Base-by-base conservation (phyloP, 37 sponge, comb jelly and placozoan species). In the Diacarnus erythraeanus region DNA sequence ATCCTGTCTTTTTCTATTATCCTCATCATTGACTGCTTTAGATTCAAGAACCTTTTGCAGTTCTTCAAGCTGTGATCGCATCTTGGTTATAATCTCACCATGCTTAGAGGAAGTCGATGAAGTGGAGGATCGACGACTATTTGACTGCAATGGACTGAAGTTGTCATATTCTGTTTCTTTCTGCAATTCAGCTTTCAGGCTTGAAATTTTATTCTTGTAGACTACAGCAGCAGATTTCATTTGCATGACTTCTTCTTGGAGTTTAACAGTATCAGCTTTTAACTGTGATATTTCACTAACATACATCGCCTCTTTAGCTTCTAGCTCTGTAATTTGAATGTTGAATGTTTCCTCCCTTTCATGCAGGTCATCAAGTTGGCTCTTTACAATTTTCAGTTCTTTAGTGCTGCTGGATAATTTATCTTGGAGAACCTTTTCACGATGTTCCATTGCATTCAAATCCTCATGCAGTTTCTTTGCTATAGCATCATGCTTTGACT, bases 41-140 rank as follows among this genome's bases (percentile, higher is more conserved):
- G 47, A 40, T 35, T 63, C 78, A 64, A 77, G 67, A 40, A 30
- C 40, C n/a, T 38, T 54, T 22, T 83, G 84, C 17, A 87, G 38
- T 30, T 80, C 77, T 76, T 80, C 81, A 26, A 87, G 77, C 29
- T 76, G 87, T 18, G 60, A 57, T 74, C 80, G 80, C 87, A 87
- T 87, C 67, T 76, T 69, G 12, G 42, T 25, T 6, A 87, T 38
- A 2, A 80, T 75, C 36, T 87, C 77, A 20, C 41, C 79, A 38
- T 80, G 77, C 12, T 15, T 35, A 35, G 57, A 35, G 9, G 54
- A 9, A 18, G 77, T 72, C 38, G 42, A 57, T 21, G 58, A 72
- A 36, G 47, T 29, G 5, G 72, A 72, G 15, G 40, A 38, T 35
- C 20, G 20, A 6, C 38, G 5, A 6, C 10, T 38, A 35, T 36